These are phyloP conservation scores for Scrobipalpa costella DNA, from an alignment of 2,888 invertebrate species.

Conservation along the genomic window DNA sequence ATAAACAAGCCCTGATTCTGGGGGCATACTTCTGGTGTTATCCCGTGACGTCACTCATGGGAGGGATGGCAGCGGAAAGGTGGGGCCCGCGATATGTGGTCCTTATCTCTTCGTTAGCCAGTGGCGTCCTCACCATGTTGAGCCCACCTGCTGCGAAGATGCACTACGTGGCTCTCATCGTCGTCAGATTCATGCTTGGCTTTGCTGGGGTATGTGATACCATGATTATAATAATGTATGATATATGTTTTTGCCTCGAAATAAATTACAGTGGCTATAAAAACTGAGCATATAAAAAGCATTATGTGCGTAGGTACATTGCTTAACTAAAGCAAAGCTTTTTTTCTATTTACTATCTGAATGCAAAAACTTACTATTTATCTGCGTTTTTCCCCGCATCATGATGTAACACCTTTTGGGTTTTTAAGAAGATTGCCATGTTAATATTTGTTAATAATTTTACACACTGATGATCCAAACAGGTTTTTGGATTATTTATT, in stretches of 20 bases:
- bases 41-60: constrained; percentile 83
- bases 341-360: background rate
- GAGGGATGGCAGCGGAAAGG: constrained; percentile 84
- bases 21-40: constrained; percentile 88
- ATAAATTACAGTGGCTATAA: background rate
- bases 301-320: background rate
- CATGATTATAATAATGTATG: too few relatives aligned
- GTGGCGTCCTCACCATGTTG: constrained; percentile 80
- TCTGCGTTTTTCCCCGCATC: background rate
- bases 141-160: constrained; percentile 82
- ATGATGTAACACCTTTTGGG: background rate
- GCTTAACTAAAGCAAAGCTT: background rate
- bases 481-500: background rate
- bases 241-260: background rate
- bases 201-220: constrained; percentile 55
- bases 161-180: constrained; percentile 79
- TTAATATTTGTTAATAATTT: constrained; percentile 6
- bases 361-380: background rate
- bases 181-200: constrained; percentile 82
- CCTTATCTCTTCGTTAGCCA: constrained; percentile 72
- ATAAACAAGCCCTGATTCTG: constrained; percentile 83
- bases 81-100: constrained; percentile 83
- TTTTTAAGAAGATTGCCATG: background rate
- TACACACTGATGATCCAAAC: background rate
- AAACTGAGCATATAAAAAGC: background rate